A percentile compares a stretch with the other conserved stretches of the same genome.
phyloP scores from a whole-genome alignment of 1,140 invertebrate genomes.

The Sogatella furcifera region DNA sequence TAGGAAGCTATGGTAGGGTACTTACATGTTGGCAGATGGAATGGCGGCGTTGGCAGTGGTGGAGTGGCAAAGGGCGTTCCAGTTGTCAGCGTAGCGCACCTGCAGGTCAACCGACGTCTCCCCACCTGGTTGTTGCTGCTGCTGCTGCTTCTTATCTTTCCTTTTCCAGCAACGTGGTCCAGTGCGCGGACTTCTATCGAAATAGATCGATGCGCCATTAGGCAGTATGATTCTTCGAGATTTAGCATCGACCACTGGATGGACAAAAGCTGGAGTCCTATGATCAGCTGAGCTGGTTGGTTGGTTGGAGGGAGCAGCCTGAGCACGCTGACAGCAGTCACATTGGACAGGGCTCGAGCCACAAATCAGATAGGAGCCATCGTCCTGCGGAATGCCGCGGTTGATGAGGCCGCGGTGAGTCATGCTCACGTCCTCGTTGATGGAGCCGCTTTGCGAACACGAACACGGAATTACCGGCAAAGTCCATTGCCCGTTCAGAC shows the following conservation, averaged over 20 bases:
- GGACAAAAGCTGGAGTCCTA: no score
- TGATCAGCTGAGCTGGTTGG: no score
- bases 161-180: no score
- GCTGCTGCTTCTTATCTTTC: no score
- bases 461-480: conserved; percentile 14
- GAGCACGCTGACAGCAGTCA: neutral
- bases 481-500: conserved; percentile 10
- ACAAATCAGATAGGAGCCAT: neutral
- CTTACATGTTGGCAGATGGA: no score
- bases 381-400: conserved; percentile 6
- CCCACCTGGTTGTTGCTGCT: neutral
- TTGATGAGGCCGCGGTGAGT: conserved; percentile 11
- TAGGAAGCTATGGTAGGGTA: no score
- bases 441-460: conserved; percentile 2
- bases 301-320: no score
- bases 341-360: neutral
- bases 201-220: no score
- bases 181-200: no score
- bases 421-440: conserved; percentile 7
- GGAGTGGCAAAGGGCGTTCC: conserved; percentile 9
- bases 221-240: no score
- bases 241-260: no score
- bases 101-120: conserved; percentile 7
- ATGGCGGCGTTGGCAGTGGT: neutral
- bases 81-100: conserved; percentile 16